These are phyloP conservation scores for Venturia canescens DNA, from an alignment of 1,140 invertebrate genomes.

Conservation along the genomic window DNA sequence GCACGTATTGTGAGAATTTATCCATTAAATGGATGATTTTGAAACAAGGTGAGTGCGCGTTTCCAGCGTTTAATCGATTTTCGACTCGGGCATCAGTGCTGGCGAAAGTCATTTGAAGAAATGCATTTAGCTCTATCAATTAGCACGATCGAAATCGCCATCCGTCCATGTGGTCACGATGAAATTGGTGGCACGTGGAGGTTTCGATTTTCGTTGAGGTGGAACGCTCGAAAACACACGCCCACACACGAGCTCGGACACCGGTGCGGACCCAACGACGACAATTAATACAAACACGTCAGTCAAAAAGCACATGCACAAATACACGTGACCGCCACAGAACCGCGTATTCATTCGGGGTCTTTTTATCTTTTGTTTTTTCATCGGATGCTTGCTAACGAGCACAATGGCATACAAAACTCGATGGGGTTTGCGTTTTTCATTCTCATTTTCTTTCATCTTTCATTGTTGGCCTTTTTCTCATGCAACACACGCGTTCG, in stretches of 20 bases:
- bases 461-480: constrained; percentile 18
- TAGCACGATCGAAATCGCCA: not conserved
- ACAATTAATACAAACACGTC: not conserved
- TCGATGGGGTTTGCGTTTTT: constrained; percentile 47
- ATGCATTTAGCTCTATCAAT: not conserved
- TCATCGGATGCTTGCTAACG: constrained; percentile 32
- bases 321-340: not conserved
- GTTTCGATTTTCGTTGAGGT: not conserved
- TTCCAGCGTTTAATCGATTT: no score
- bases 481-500: not conserved
- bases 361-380: constrained; percentile 30
- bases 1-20: no score
- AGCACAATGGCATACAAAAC: constrained; percentile 44
- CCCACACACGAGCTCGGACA: no score
- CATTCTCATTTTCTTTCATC: constrained; percentile 9
- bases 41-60: no score
- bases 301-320: not conserved
- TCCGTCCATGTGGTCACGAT: not conserved
- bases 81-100: no score
- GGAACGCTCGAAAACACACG: no score
- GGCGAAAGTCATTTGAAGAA: not conserved
- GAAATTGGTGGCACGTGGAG: constrained; percentile 1
- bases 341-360: not conserved
- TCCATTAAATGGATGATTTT: no score
- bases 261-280: not conserved